Percentiles rank a stretch among this genome's conserved stretches.
These are phyloP conservation scores for Holotrichia oblita DNA, from an alignment of 1,140 invertebrate species.

Conservation along the genomic window DNA sequence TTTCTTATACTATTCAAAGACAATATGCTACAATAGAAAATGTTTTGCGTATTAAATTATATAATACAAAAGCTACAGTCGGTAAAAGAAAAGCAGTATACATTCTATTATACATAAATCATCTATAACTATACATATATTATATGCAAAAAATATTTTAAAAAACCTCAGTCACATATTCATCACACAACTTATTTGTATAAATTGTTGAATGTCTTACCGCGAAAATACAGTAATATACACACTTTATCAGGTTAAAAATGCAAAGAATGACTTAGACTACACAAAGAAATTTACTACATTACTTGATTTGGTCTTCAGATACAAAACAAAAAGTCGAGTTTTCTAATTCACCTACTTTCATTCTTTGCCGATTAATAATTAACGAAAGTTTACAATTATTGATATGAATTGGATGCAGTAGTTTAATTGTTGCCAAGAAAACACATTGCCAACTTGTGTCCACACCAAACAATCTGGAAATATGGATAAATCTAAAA, in stretches of 20 bases:
- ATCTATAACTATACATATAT: conserved; percentile 25
- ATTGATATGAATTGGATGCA: conserved; percentile 11
- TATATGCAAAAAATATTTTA: neutral
- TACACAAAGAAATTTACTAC: neutral
- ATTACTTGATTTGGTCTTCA: neutral
- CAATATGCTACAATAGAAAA: conserved; percentile 23
- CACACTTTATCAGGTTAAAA: neutral
- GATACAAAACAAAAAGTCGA: neutral
- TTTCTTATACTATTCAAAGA: neutral
- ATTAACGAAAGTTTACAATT: neutral
- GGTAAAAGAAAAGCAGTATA: conserved; percentile 17
- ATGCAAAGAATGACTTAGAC: conserved; percentile 25
- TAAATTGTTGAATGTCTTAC: neutral
- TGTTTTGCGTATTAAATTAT: conserved; percentile 28
- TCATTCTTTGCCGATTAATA: neutral
- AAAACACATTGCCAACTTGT: neutral
- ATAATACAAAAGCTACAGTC: conserved; percentile 29
- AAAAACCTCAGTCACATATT: conserved; percentile 28
- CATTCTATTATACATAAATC: conserved; percentile 1
- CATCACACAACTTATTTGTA: conserved; percentile 6
- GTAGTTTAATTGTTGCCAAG: neutral
- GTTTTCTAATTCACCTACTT: neutral
- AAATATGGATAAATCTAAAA: conserved; percentile 12
- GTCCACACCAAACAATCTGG: conserved; percentile 18
- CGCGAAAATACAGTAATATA: neutral